These are phyloP conservation scores for Botia almorhae DNA, from an alignment of 2,797 vertebrate genomes.

Conservation along the genomic window DNA sequence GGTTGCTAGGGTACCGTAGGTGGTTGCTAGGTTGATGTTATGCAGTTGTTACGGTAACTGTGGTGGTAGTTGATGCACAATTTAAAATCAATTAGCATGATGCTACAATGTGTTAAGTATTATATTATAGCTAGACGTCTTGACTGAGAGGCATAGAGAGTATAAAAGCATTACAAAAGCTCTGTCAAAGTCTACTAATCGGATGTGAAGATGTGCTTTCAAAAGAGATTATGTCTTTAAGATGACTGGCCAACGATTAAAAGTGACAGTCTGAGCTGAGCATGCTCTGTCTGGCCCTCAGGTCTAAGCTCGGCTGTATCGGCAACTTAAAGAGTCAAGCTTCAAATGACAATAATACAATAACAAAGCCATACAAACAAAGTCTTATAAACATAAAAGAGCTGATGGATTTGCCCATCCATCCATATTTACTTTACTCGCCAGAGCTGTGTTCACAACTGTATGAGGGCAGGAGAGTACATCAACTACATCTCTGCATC, in stretches of 20 bases:
- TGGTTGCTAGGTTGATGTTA: too few relatives aligned
- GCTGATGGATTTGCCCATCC: neutral
- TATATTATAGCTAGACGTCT: slow-evolving; percentile 49
- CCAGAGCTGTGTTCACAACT: too few relatives aligned
- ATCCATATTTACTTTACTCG: neutral
- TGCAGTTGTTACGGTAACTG: too few relatives aligned
- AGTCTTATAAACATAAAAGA: neutral
- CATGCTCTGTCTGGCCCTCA: slow-evolving; percentile 21
- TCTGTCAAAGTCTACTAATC: slow-evolving; percentile 68
- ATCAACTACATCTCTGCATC: too few relatives aligned
- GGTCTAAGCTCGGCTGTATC: neutral
- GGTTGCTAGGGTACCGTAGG: too few relatives aligned
- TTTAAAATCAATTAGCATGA: slow-evolving; percentile 31
- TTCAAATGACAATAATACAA: neutral
- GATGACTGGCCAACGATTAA: slow-evolving; percentile 31
- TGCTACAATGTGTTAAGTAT: neutral
- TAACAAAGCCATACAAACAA: slow-evolving; percentile 2
- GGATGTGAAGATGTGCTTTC: slow-evolving; percentile 66
- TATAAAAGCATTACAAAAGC: slow-evolving; percentile 65
- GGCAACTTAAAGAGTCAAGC: neutral
- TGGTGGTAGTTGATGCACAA: neutral
- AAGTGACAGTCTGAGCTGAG: slow-evolving; percentile 18
- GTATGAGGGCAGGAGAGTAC: too few relatives aligned
- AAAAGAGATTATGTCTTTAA: slow-evolving; percentile 69
- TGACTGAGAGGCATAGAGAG: slow-evolving; percentile 59